Base-by-base conservation (phyloP, 2,797 vertebrate genomes). In the Crypturellus tataupa region DNA sequence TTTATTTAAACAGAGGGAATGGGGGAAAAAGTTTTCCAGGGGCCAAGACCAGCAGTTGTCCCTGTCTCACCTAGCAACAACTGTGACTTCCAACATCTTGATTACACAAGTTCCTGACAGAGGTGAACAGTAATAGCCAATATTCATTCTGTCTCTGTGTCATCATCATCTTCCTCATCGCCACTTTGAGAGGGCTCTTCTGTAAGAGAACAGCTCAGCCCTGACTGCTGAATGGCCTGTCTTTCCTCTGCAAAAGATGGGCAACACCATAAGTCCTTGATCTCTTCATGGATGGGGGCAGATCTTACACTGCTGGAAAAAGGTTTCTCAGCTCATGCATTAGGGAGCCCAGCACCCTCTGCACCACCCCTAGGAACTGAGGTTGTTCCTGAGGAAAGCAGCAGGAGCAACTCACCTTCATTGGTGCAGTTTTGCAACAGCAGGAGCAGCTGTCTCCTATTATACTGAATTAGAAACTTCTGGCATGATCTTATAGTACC, bases 401-500 rank as follows among this genome's bases (percentile, higher is more conserved):
- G 29, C 46, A 72, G 40, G n/a, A 90, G 44, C 35, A 58, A 4
- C 96, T 97, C 97, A 99, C 99, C 98, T 97, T 98, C 97, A 25
- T 95, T 98, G 84, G 98, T 98, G 97, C 98, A 99, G 81, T 97
- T 98, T 7, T 98, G 98, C 33, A 99, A 87, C 96, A 99, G 94
- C 55, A 94, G 91, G 78, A 98, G 96, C 40, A 99, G 98, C 96
- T 99, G 99, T 73, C 97, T 98, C 78, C 97, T 98, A 85, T 99
- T 99, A 95, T 99, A 99, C 81, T 96, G 98, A 68, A 99, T 98
- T n/a, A 99, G 97, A 97, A 99, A 99, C 96, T 99, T 99, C 97
- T 99, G 99, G 95, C 99, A 99, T 3, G 99, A 99, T 97, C 99
- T 98, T 63, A 99, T 99, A 35, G 99, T 99, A 94, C 99, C 99